Conservation (phyloP, 2,888 invertebrate species). For the Dryadula phaetusa region DNA sequence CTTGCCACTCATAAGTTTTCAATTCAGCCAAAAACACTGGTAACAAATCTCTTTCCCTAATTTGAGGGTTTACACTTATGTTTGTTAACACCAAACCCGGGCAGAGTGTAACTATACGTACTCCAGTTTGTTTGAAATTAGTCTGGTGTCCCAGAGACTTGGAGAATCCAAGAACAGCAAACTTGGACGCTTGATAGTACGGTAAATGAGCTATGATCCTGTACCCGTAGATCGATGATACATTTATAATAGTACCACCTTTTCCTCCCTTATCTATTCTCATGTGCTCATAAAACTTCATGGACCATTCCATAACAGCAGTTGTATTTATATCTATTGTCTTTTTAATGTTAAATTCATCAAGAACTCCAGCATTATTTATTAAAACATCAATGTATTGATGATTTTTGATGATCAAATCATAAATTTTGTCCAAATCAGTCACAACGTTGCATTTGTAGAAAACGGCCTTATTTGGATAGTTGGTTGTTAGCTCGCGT, state of each 20-base stretch:
- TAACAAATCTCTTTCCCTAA: conserved; percentile 41
- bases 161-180: conserved; percentile 74
- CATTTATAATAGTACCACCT: conserved; percentile 86
- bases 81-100: conserved; percentile 70
- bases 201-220: conserved; percentile 74
- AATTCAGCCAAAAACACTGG: conserved; percentile 40
- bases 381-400: conserved; percentile 64
- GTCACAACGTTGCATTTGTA: conserved; percentile 75
- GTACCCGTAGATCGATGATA: conserved; percentile 83
- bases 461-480: conserved; percentile 70
- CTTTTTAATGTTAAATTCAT: conserved; percentile 48
- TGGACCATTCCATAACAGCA: conserved; percentile 60
- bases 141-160: conserved; percentile 66
- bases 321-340: conserved; percentile 58
- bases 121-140: conserved; percentile 69
- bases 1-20: conserved; percentile 48
- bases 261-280: conserved; percentile 76
- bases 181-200: conserved; percentile 83
- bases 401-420: conserved; percentile 52
- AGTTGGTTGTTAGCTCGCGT: conserved; percentile 55
- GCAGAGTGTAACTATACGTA: conserved; percentile 72
- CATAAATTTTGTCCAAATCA: conserved; percentile 66
- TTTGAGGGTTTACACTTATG: conserved; percentile 33
- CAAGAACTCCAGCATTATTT: conserved; percentile 65
- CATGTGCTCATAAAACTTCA: conserved; percentile 82